phyloP scores from a whole-genome alignment of 2,797 vertebrate species.

The Brotula barbata region DNA sequence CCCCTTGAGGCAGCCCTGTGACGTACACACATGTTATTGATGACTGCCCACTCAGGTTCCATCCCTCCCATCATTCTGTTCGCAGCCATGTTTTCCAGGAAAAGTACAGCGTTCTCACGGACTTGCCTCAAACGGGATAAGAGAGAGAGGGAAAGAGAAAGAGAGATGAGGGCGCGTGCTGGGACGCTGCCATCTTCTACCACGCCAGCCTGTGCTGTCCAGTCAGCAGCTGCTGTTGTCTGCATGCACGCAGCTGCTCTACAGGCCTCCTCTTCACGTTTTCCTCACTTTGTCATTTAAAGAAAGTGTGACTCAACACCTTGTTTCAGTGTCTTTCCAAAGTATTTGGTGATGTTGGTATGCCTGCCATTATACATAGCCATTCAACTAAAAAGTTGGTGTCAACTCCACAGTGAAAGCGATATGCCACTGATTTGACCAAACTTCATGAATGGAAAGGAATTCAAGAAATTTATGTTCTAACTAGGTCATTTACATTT shows the following conservation, averaged over 20 bases:
- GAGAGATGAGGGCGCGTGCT: constrained; percentile 30
- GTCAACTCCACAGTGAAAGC: too few species aligned
- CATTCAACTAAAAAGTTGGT: too few species aligned
- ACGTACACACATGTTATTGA: constrained; percentile 77
- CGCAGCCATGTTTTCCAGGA: constrained; percentile 74
- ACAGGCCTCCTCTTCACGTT: not conserved
- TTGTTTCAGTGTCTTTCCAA: too few species aligned
- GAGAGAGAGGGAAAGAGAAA: constrained; percentile 10
- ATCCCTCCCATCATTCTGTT: constrained; percentile 66
- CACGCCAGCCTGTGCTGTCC: constrained; percentile 37
- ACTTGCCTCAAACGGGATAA: constrained; percentile 56
- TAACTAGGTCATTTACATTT: too few species aligned
- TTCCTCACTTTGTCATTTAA: not conserved
- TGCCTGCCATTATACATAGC: too few species aligned
- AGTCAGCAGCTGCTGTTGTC: constrained; percentile 6
- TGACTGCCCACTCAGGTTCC: constrained; percentile 73
- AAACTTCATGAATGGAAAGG: too few species aligned
- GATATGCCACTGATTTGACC: too few species aligned
- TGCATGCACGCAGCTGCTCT: not conserved
- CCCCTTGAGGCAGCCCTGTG: constrained; percentile 67
- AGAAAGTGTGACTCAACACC: too few species aligned
- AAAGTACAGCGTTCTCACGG: constrained; percentile 73
- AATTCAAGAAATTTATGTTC: too few species aligned
- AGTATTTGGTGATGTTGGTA: too few species aligned
- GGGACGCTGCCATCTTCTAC: constrained; percentile 38